Percentiles rank a stretch among this genome's conserved stretches.
Conservation (phyloP, 2,797 vertebrate genomes). For the Notamacropus eugenii region DNA sequence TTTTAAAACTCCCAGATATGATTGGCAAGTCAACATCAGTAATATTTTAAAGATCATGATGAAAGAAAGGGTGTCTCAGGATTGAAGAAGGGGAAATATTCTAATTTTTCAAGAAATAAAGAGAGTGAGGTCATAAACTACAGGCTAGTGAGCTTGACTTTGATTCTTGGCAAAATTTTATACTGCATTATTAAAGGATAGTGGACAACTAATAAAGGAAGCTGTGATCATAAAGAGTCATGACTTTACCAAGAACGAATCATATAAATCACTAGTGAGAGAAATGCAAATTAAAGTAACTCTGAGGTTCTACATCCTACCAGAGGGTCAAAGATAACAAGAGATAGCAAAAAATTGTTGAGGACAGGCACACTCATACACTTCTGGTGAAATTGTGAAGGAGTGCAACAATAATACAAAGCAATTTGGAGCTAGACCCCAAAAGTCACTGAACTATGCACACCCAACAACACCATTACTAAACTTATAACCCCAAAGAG, state of each 20-base stretch:
- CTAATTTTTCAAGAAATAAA: not conserved
- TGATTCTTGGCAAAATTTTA: not conserved
- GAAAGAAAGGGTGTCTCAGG: not conserved
- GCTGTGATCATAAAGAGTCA: not conserved
- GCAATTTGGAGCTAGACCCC: not conserved
- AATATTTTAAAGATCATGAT: not conserved
- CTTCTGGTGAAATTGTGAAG: not conserved
- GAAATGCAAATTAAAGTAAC: not conserved
- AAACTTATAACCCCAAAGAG: not conserved
- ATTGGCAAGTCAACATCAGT: not conserved
- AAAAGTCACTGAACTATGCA: not conserved
- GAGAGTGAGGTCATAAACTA: not conserved
- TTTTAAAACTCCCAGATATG: not conserved
- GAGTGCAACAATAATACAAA: not conserved
- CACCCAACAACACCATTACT: not conserved
- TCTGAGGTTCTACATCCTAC: not conserved
- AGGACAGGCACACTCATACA: not conserved
- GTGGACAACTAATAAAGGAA: not conserved
- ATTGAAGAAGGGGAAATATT: not conserved
- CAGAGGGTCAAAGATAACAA: not conserved
- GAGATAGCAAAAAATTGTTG: not conserved
- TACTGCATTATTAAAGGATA: not conserved
- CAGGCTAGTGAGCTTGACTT: not conserved
- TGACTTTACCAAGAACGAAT: not conserved
- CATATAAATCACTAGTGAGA: not conserved